Percentiles rank a stretch among this genome's conserved stretches.
These are phyloP conservation scores for Ciconia boyciana DNA, from an alignment of 2,113 vertebrate species.

Conservation along the genomic window DNA sequence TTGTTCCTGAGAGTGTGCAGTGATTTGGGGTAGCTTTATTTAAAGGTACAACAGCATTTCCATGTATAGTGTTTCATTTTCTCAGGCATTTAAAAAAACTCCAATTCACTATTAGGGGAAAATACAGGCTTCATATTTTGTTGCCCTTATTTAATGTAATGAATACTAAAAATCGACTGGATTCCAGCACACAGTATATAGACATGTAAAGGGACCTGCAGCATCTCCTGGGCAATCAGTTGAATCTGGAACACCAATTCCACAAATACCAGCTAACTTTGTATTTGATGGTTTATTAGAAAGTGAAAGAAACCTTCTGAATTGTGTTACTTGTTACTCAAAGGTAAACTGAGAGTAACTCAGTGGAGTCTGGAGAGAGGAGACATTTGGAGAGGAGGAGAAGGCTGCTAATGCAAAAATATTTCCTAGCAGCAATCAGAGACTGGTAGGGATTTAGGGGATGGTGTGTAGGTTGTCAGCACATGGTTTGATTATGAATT, in stretches of 20 bases:
- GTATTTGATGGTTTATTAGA: background rate
- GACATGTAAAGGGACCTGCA: background rate
- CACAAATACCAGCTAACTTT: slow-evolving; percentile 7
- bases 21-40: slow-evolving; percentile 48
- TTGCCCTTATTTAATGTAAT: background rate
- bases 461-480: slow-evolving; percentile 32
- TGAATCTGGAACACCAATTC: background rate
- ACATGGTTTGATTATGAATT: slow-evolving; percentile 60
- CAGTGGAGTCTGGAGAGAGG: background rate
- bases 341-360: slow-evolving; percentile 13
- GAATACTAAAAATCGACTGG: background rate
- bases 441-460: slow-evolving; percentile 22
- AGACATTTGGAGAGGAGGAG: background rate
- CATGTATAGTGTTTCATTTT: background rate
- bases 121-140: background rate
- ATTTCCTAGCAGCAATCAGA: slow-evolving; percentile 41
- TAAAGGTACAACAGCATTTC: slow-evolving; percentile 30
- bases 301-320: background rate
- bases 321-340: slow-evolving; percentile 23
- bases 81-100: background rate
- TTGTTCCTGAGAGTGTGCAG: slow-evolving; percentile 42
- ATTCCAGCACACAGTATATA: background rate
- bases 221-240: background rate
- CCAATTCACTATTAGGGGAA: background rate
- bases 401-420: slow-evolving; percentile 24